Conservation (phyloP, 2,113 vertebrate genomes). For the Murina feae region DNA sequence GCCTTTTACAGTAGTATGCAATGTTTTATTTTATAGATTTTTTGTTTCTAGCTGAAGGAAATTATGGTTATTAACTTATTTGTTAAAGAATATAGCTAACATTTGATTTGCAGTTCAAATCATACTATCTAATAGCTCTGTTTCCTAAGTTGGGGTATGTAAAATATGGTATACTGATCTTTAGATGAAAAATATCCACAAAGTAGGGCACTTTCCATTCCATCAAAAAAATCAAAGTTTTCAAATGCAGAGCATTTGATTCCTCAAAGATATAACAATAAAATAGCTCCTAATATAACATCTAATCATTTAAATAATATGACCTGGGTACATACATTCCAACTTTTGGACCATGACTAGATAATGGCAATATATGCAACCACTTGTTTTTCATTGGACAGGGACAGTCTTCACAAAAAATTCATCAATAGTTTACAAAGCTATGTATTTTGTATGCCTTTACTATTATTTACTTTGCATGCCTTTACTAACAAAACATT, state of each 20-base stretch:
- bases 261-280: background rate
- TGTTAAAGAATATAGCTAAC: background rate
- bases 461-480: background rate
- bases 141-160: background rate
- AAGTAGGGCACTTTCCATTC: background rate
- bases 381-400: background rate
- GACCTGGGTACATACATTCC: background rate
- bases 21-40: background rate
- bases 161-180: slow-evolving; percentile 3
- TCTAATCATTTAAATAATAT: background rate
- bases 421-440: background rate
- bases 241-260: background rate
- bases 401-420: background rate
- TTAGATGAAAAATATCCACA: background rate
- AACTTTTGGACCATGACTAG: background rate
- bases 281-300: background rate
- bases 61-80: background rate
- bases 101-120: background rate
- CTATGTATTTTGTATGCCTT: background rate
- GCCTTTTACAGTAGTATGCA: background rate
- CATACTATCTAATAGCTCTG: background rate
- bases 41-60: background rate
- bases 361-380: background rate
- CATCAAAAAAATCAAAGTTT: background rate
- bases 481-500: background rate